These are phyloP conservation scores for mouse (Mus musculus) DNA, from an alignment of 2,113 vertebrate species.

Conservation along the genomic window DNA sequence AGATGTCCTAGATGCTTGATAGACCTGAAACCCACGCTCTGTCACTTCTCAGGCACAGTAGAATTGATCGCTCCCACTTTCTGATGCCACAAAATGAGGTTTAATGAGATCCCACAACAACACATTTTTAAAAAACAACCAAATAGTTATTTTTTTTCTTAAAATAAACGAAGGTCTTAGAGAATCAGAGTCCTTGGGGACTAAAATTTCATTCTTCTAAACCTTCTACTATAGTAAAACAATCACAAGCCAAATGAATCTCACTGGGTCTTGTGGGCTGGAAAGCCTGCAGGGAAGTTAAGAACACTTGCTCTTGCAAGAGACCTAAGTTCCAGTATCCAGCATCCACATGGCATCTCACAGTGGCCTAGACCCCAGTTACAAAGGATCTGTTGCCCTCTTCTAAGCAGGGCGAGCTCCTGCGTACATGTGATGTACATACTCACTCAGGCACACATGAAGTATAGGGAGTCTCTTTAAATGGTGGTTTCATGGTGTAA, in stretches of 20 bases:
- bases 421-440: not conserved
- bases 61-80: not conserved
- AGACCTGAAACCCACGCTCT: not conserved
- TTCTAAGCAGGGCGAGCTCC: not conserved
- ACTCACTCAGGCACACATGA: not conserved
- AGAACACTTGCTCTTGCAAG: not conserved
- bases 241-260: constrained; percentile 20
- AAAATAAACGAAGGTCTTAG: constrained; percentile 42
- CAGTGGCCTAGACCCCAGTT: no score
- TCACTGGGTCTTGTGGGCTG: not conserved
- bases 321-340: no score
- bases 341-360: not conserved
- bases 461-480: not conserved
- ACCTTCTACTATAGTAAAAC: constrained; percentile 31
- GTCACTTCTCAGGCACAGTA: not conserved
- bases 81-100: not conserved
- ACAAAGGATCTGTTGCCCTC: not conserved
- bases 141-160: constrained; percentile 15
- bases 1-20: not conserved
- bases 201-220: not conserved
- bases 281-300: not conserved
- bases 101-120: constrained; percentile 19
- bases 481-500: not conserved
- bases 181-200: constrained; percentile 29
- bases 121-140: constrained; percentile 42